Conservation (phyloP, 2,797 vertebrate genomes). For the Gobio occitaniae region DNA sequence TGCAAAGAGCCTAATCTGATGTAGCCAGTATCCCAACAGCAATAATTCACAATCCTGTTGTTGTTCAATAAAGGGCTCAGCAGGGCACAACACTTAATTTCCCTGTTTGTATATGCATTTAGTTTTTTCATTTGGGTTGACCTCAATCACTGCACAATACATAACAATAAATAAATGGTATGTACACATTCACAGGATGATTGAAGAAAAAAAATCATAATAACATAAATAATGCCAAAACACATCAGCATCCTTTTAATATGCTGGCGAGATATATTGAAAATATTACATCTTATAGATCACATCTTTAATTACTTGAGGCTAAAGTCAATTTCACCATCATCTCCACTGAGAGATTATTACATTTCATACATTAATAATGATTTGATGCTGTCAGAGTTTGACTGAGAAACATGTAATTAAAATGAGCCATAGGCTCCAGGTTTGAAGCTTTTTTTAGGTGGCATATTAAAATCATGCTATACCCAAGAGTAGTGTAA, state of each 20-base stretch:
- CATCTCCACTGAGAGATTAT: background rate
- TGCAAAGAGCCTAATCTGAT: background rate
- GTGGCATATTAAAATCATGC: background rate
- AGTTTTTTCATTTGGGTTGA: background rate
- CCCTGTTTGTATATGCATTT: background rate
- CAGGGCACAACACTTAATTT: background rate
- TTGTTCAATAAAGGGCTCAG: background rate
- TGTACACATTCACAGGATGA: background rate
- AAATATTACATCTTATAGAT: background rate
- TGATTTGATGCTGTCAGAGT: background rate
- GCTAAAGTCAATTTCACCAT: background rate
- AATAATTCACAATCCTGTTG: conserved; percentile 12
- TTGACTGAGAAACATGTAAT: background rate
- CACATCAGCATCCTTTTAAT: background rate
- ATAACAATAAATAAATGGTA: background rate
- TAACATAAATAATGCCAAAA: background rate
- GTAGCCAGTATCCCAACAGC: background rate
- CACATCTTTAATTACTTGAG: conserved; percentile 14
- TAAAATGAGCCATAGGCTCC: background rate
- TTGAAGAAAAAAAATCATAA: background rate
- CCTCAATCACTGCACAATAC: background rate
- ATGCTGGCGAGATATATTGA: background rate
- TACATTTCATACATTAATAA: background rate
- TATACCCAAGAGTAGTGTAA: background rate
- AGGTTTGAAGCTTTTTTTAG: background rate